These are phyloP conservation scores for Halocynthia aurantium DNA, from an alignment of 23 tunicate species.

Conservation along the genomic window DNA sequence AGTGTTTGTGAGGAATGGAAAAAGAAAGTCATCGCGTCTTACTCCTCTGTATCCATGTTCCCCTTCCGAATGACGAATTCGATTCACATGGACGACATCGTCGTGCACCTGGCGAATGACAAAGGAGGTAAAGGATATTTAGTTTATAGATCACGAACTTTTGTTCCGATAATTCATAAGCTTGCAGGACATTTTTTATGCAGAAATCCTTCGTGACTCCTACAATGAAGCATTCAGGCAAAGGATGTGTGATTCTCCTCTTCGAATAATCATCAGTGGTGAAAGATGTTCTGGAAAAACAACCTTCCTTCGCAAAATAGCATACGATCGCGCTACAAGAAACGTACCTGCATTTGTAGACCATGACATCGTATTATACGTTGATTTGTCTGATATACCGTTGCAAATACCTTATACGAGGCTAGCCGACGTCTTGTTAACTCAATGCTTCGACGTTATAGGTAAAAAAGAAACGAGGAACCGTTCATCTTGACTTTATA, in stretches of 20 bases:
- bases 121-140: too few species aligned
- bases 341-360: slow-evolving; percentile 9
- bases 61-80: neutral
- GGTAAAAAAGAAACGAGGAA: neutral
- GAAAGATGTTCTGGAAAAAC: slow-evolving; percentile 49
- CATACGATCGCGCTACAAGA: slow-evolving; percentile 59
- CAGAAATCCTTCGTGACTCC: too few species aligned
- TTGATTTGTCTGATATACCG: slow-evolving; percentile 33
- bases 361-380: slow-evolving; percentile 33
- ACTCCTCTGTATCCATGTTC: neutral
- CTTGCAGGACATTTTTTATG: too few species aligned
- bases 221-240: too few species aligned
- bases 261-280: slow-evolving; percentile 34
- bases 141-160: too few species aligned
- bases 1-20: neutral
- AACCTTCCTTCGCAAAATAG: slow-evolving; percentile 36
- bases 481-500: neutral
- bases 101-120: slow-evolving; percentile 9
- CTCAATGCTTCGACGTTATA: slow-evolving; percentile 35
- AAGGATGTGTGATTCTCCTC: neutral
- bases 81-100: slow-evolving; percentile 34
- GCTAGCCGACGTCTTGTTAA: slow-evolving; percentile 42
- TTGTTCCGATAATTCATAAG: too few species aligned
- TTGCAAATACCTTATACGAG: slow-evolving; percentile 49
- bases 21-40: neutral